Evolutionary conservation across 2,888 invertebrate species (phyloP), one percentile per base, ranked within the genome.

Genomic region (Napeogenes sylphis): DNA sequence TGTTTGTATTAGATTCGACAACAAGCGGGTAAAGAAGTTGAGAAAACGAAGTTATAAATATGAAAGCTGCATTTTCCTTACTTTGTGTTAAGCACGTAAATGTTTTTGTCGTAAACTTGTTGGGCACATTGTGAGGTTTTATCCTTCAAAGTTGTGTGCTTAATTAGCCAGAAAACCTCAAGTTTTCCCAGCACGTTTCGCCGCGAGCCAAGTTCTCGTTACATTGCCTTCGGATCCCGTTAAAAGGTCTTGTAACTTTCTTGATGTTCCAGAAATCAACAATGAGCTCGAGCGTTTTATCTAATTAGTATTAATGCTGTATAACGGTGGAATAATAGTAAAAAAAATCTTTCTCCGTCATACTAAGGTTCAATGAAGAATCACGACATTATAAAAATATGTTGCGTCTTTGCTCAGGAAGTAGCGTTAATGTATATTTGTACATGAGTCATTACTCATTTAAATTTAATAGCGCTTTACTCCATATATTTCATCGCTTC

Each of bases 121-220:
- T 71, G 68, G 72, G 75, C 70, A 72, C 71, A 74, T 72, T 68
- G 75, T 71, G 67, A 70, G 79, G 79, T 79, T 82, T 79, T 82
- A 81, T 83, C 81, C 77, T 59, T 71, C 71, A 82, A 84, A 81
- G 72, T 84, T 84, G 76, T 80, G 76, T 76, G 81, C 81, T 83
- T 87, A 85, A 87, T 86, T 87, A 86, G 81, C 76, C 77, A 73
- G 76, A 77, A 81, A 81, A 82, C 73, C 75, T 79, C 77, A 78
- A 83, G 82, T 84, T 84, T 83, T 80, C 82, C 70, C 76, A 76
- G 76, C 83, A 81, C 83, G 85, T 79, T 76, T 76, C 75, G 84
- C 86, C 83, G 71, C 74, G 67, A 76, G 86, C 81, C 70, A 75
- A 65, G 70, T 78, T 80, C 83, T 84, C 80, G 83, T 82, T 81